phyloP scores from a whole-genome alignment of 2,797 vertebrate genomes.

The Scomberomorus guttatus region DNA sequence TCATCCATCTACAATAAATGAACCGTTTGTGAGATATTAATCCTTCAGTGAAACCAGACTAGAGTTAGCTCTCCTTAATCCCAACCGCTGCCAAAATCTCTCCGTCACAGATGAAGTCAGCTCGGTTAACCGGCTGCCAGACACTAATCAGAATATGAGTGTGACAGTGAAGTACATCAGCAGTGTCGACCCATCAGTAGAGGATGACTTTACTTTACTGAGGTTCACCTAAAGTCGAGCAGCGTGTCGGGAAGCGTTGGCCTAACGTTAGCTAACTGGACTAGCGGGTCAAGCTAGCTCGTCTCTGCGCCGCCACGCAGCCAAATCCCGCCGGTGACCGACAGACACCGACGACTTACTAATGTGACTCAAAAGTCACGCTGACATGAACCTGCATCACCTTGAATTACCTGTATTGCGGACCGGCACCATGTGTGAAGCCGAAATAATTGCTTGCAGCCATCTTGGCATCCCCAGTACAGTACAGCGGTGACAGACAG shows the following conservation, averaged over 20 bases:
- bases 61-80: constrained; percentile 33
- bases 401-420: constrained; percentile 87
- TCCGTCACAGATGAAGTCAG: constrained; percentile 11
- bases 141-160: not conserved
- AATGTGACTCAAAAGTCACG: not conserved
- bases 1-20: not conserved
- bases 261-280: constrained; percentile 65
- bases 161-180: too few species aligned
- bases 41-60: constrained; percentile 2
- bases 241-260: constrained; percentile 44
- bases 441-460: constrained; percentile 88
- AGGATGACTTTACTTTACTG: not conserved
- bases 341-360: not conserved
- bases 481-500: constrained; percentile 49
- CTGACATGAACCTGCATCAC: constrained; percentile 43
- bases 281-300: constrained; percentile 59
- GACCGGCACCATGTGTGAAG: constrained; percentile 84
- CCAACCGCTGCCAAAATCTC: constrained; percentile 30
- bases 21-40: not conserved
- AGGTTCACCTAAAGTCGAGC: constrained; percentile 27
- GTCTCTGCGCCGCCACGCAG: constrained; percentile 20
- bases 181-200: not conserved
- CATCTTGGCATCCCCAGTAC: constrained; percentile 87
- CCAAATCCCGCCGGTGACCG: not conserved
- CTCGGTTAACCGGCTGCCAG: not conserved